Percentiles rank a stretch among this genome's conserved stretches.
phyloP scores from a whole-genome alignment of 1,140 invertebrate genomes.

The Lordiphosa mommai region DNA sequence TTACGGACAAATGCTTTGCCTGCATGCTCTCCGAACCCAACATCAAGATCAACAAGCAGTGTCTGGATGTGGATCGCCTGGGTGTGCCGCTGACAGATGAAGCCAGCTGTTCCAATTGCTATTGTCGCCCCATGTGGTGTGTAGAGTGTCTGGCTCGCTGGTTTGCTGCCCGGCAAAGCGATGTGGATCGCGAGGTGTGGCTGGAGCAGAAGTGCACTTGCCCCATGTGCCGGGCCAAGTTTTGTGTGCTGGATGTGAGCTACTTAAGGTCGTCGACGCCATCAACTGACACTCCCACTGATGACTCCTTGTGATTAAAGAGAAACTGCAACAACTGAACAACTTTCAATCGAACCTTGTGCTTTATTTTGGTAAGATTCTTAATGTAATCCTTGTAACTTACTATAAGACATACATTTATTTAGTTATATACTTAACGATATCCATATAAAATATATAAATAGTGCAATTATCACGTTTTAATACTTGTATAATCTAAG shows the following conservation, averaged over 20 bases:
- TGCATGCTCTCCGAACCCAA: conserved; percentile 91
- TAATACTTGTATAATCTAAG: conserved; percentile 69
- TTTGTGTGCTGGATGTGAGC: conserved; percentile 92
- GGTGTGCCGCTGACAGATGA: conserved; percentile 57
- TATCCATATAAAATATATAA: conserved; percentile 44
- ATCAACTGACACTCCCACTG: background rate
- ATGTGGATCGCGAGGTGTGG: conserved; percentile 88
- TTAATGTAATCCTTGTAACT: conserved; percentile 36
- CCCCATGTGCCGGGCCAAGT: conserved; percentile 91
- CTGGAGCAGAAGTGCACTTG: conserved; percentile 92
- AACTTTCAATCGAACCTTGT: conserved; percentile 39
- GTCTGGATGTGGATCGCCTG: conserved; percentile 80
- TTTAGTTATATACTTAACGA: conserved; percentile 41
- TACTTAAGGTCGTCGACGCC: conserved; percentile 39
- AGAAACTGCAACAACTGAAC: conserved; percentile 14
- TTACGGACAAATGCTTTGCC: conserved; percentile 91
- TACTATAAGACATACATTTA: conserved; percentile 38
- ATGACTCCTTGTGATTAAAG: conserved; percentile 39
- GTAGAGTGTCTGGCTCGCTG: conserved; percentile 91
- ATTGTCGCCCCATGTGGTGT: conserved; percentile 94
- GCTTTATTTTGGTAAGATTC: conserved; percentile 59
- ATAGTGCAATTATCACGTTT: conserved; percentile 67
- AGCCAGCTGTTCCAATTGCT: conserved; percentile 81
- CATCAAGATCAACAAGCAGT: conserved; percentile 90
- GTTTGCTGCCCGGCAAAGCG: conserved; percentile 92